Evolutionary conservation across 2,113 vertebrate genomes (phyloP), one percentile per base, ranked within the genome.

Genomic region (Nothoprocta perdicaria): DNA sequence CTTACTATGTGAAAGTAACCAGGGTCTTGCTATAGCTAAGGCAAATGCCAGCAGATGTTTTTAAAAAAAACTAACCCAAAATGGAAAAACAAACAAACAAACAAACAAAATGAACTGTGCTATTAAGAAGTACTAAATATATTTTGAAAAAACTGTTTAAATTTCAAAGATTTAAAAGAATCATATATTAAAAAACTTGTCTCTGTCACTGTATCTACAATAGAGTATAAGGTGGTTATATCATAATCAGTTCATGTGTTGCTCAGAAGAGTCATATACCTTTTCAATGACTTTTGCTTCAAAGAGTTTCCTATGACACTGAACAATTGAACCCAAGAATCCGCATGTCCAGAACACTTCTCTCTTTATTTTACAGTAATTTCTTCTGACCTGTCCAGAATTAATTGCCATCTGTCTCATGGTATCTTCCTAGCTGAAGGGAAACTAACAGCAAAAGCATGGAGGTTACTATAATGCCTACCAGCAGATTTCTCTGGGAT

Each of bases 381-480:
- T 93, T 53, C 27, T 94, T 94, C 67, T 95, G 83, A 74, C 76
- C 94, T 91, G 75, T 84, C 90, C 87, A 89, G 80, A 96, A 95
- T 95, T 96, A 95, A 94, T 96, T 93, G 23, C 95, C 92, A 90
- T 96, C 96, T 96, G 95, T 85, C 84, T 88, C 10, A 40, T 46
- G 35, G 31, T 90, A 43, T 14, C 53, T 92, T 86, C 38, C 68
- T 77, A 71, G 38, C n/a, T 90, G 93, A 93, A 95, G 84, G 74
- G 74, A 80, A 96, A 40, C 85, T 90, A 89, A 71, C 35, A 88
- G 41, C 43, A 89, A 45, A 26, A 91, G 74, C 4, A 12, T 31
- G 21, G 80, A 90, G 53, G 14, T 57, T 84, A n/a, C 57, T 86
- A 38, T 90, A 69, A 68, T 86, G 58, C 63, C 77, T 89, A 94